Conservation (phyloP, 2,888 invertebrate species). For the Orthosia cruda region DNA sequence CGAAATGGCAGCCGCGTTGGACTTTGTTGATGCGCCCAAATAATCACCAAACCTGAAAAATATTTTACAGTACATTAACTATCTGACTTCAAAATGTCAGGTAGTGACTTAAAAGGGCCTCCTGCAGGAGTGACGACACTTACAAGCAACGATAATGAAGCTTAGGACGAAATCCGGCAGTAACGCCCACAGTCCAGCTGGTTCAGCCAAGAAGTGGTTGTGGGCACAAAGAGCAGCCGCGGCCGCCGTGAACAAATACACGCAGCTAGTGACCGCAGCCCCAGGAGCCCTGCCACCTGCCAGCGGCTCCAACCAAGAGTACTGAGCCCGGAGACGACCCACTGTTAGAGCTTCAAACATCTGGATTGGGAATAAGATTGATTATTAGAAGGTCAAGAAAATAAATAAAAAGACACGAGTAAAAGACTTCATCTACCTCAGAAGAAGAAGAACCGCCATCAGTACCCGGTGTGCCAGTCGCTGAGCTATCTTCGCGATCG, state of each 20-base stretch:
- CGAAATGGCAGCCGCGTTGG: conserved; percentile 94
- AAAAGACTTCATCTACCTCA: conserved; percentile 77
- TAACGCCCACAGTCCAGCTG: conserved; percentile 93
- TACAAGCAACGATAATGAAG: conserved; percentile 93
- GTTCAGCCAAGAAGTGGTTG: conserved; percentile 92
- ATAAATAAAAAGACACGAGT: background rate
- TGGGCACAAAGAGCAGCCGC: conserved; percentile 94
- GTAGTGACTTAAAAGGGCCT: background rate
- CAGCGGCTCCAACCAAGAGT: conserved; percentile 94
- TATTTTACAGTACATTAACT: conserved; percentile 1
- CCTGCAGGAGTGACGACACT: conserved; percentile 75
- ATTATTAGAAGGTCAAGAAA: background rate
- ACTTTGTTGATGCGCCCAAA: conserved; percentile 95
- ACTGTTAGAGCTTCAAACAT: conserved; percentile 93
- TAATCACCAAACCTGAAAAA: conserved; percentile 93
- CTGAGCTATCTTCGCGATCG: conserved; percentile 92
- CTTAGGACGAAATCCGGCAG: conserved; percentile 93
- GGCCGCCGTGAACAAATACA: conserved; percentile 93
- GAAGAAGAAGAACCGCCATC: conserved; percentile 92
- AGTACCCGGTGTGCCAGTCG: conserved; percentile 92
- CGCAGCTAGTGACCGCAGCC: conserved; percentile 94
- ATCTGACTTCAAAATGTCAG: background rate
- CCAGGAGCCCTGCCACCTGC: conserved; percentile 95
- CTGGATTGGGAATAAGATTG: conserved; percentile 72
- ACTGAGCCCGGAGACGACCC: conserved; percentile 95